These are phyloP conservation scores for Menidia beryllina DNA, from an alignment of 2,113 vertebrate species.

Conservation along the genomic window DNA sequence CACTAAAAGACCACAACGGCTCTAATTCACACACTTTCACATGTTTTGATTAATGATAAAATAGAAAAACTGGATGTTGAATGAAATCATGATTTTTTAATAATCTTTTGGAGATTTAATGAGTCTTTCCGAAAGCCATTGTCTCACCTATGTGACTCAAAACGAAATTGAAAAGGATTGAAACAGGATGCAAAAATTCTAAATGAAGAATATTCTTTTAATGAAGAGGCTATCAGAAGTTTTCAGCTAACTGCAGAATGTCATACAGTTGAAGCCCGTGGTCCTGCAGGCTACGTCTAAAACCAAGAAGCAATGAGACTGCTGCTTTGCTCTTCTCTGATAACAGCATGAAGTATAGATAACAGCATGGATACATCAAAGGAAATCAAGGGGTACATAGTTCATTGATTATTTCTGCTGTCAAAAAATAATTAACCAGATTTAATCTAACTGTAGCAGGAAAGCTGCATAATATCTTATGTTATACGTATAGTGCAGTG, in stretches of 20 bases:
- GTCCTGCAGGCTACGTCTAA: constrained; percentile 13
- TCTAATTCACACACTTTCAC: background rate
- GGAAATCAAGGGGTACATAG: constrained; percentile 34
- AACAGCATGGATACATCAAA: constrained; percentile 45
- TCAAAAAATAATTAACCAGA: constrained; percentile 18
- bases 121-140: no score
- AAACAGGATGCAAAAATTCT: no score
- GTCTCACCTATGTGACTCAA: no score
- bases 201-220: constrained; percentile 20
- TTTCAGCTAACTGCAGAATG: constrained; percentile 5
- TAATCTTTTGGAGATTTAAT: no score
- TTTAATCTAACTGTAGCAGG: background rate
- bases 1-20: background rate
- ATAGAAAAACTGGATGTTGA: background rate
- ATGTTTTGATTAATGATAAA: background rate
- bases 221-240: constrained; percentile 6
- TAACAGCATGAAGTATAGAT: constrained; percentile 36
- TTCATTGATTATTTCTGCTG: background rate
- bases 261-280: background rate
- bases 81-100: no score
- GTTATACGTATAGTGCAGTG: background rate
- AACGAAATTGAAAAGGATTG: no score
- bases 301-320: constrained; percentile 1
- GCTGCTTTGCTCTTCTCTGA: constrained; percentile 2
- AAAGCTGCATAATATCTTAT: background rate